Conservation (phyloP, 2,113 vertebrate species). For the Vicugna pacos region DNA sequence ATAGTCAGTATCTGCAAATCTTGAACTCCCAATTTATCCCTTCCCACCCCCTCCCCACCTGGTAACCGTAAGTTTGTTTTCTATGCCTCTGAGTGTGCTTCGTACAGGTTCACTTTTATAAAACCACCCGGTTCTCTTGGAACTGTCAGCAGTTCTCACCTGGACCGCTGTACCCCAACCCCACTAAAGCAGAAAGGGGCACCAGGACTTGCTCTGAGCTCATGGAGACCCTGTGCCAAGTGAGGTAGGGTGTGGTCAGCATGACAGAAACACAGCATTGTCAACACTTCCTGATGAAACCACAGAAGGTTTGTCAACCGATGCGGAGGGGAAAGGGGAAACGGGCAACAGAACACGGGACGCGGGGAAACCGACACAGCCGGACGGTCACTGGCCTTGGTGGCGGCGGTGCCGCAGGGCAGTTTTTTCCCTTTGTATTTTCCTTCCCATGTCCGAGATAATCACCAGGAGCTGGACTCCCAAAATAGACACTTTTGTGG, state of each 20-base stretch:
- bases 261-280: background rate
- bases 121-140: background rate
- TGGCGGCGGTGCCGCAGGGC: background rate
- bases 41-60: too few species aligned
- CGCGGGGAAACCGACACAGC: background rate
- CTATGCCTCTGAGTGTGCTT: too few species aligned
- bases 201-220: background rate
- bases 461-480: conserved; percentile 35
- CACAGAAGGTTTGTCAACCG: background rate
- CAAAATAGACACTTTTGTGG: conserved; percentile 56
- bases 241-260: background rate
- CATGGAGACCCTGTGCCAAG: background rate
- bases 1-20: too few species aligned
- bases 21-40: too few species aligned
- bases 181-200: background rate
- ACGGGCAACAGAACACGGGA: background rate
- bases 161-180: background rate
- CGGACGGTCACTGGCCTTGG: background rate
- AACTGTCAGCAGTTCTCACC: background rate
- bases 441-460: background rate
- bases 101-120: background rate
- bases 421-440: background rate
- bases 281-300: background rate
- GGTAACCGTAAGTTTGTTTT: too few species aligned
- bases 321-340: background rate